Evolutionary conservation across 2,888 invertebrate genomes (phyloP), one percentile per base, ranked within the genome.

Genomic region (Pardosa pseudoannulata): DNA sequence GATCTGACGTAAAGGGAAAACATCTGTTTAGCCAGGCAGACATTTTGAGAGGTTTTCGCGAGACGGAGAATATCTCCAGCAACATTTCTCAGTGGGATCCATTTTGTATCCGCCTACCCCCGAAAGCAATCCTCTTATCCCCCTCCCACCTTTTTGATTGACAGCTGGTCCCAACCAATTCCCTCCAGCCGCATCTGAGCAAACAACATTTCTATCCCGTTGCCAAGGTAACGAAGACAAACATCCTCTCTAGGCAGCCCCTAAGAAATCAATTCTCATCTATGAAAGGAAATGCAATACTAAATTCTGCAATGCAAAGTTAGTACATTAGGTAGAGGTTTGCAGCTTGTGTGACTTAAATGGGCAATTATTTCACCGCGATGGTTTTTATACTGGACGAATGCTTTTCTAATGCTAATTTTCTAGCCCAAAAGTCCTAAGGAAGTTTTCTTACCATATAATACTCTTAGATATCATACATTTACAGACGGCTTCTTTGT

Each of bases 101-200:
- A 56, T 56, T 56, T 56, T 56, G 56, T 56, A 56, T 56, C 56
- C 56, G 56, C 56, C 56, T 56, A 6, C 23, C 56, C 23, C 23
- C 23, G 0, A 23, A 23, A 56, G 23, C 23, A 23, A 56, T 56
- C 56, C 23, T 19, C 23, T 23, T 56, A 23, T 23, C 23, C 56
- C 16, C 56, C 56, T 56, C 56, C 56, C 56, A 56, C 56, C 56
- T 56, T 56, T 56, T 56, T 56, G 56, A 56, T 56, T 56, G 56
- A 56, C 56, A 56, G 56, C 56, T 23, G 23, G 56, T 56, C 56
- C 23, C 23, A 11, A 23, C 56, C 56, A 56, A 56, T 56, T 56
- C 56, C 56, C 23, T 56, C 56, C 23, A 1, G 56, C 56, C 56
- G 56, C 56, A 56, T 56, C 56, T 23, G 5, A 23, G 56, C 56